Percentiles rank a stretch among this genome's conserved stretches.
Conservation (phyloP, 2,888 invertebrate genomes). For the Drosophila flavopinicola region DNA sequence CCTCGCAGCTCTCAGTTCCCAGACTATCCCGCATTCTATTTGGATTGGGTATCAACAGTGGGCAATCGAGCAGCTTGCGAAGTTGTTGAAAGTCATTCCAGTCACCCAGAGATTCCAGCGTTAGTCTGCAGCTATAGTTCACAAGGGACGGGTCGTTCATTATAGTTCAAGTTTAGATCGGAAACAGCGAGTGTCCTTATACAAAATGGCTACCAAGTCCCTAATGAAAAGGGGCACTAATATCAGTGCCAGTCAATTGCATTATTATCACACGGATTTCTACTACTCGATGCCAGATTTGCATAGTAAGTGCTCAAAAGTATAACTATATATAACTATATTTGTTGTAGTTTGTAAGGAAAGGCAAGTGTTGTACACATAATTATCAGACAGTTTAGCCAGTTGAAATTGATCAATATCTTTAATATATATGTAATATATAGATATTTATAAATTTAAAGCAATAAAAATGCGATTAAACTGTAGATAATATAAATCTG, state of each 20-base stretch:
- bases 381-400: no score
- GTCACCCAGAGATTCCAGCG: slow-evolving; percentile 17
- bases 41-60: slow-evolving; percentile 34
- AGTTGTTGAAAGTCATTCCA: slow-evolving; percentile 20
- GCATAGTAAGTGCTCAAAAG: slow-evolving; percentile 65
- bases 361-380: no score
- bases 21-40: slow-evolving; percentile 12
- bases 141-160: slow-evolving; percentile 33
- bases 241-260: slow-evolving; percentile 78
- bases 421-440: no score
- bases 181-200: not conserved
- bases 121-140: slow-evolving; percentile 52
- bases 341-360: no score
- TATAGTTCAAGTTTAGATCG: not conserved
- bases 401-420: no score
- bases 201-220: slow-evolving; percentile 63
- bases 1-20: not conserved
- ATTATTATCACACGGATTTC: slow-evolving; percentile 84
- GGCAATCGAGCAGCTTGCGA: slow-evolving; percentile 26
- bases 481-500: no score
- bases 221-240: slow-evolving; percentile 49
- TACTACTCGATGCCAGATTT: slow-evolving; percentile 82
- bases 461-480: no score
- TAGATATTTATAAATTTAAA: no score
- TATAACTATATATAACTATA: no score